Conservation (phyloP, 2,113 vertebrate species). For the Abramis brama region DNA sequence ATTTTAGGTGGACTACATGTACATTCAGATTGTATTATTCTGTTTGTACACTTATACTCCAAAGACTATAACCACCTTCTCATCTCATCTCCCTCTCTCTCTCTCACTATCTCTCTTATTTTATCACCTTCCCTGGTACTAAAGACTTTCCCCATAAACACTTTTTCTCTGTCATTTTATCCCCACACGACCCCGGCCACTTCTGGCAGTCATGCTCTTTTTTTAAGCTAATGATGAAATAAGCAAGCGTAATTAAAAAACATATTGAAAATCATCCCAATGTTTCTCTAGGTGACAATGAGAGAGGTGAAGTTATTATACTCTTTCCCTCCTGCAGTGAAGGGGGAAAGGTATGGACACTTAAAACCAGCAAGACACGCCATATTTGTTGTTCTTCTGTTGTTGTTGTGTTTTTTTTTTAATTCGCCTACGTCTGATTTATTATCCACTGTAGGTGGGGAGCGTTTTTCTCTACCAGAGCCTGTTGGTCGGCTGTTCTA, state of each 20-base stretch:
- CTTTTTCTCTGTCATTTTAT: slow-evolving; percentile 59
- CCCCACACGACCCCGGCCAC: slow-evolving; percentile 57
- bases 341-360: slow-evolving; percentile 74
- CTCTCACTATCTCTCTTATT: slow-evolving; percentile 43
- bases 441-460: slow-evolving; percentile 70
- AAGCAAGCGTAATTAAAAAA: slow-evolving; percentile 80
- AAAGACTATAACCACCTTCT: not conserved
- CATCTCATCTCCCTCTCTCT: not conserved
- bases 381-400: slow-evolving; percentile 77
- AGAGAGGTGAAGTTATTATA: slow-evolving; percentile 82
- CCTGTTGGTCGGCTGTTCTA: slow-evolving; percentile 25
- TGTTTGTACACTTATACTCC: not conserved
- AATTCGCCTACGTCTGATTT: slow-evolving; percentile 75
- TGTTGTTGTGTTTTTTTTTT: slow-evolving; percentile 64
- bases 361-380: slow-evolving; percentile 80
- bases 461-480: slow-evolving; percentile 67
- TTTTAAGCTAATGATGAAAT: slow-evolving; percentile 75
- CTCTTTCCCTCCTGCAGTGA: slow-evolving; percentile 80
- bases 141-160: slow-evolving; percentile 58
- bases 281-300: slow-evolving; percentile 81
- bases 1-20: too few species aligned
- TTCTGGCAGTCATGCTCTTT: slow-evolving; percentile 60
- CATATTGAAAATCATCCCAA: slow-evolving; percentile 78
- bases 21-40: too few species aligned
- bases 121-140: slow-evolving; percentile 54